Evolutionary conservation across 2,888 invertebrate genomes (phyloP), one percentile per base, ranked within the genome.

Genomic region (Zygothrica quintamaculata): DNA sequence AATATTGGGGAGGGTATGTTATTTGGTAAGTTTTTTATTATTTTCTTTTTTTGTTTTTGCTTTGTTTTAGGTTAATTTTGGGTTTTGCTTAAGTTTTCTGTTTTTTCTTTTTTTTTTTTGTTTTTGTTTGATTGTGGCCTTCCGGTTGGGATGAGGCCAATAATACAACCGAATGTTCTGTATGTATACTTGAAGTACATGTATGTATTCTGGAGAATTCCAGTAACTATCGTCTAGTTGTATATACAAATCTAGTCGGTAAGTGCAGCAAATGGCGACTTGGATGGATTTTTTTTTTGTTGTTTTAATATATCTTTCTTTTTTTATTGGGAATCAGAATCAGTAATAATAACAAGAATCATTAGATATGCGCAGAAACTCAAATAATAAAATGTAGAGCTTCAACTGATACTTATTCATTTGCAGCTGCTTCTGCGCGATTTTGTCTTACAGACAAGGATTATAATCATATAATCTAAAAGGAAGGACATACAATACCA

Each of bases 221-320:
- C 18, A 29, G 6, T 22, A 29, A 5, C 39, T 26, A 9, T 43
- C 12, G n/a, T 25, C 34, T 65, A 58, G 58, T 65, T 65, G 43
- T 84, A 77, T 78, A 64, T 84, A 74, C 77, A 74, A 71, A 78
- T 84, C 78, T 77, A 78, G 67, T 44, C 64, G 48, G 56, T 70
- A 64, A 77, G 82, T 81, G 29, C n/a, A 29, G 77, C 77, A 74
- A 77, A 56, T 67, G 82, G 74, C 71, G 71, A 64, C 47, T 64
- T 81, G 77, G 85, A 78, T 78, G 78, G 85, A 77, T 53, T 79
- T 71, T 15, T 39, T 3, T 15, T 7, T 37, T 13, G 44, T 22
- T 36, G n/a, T 34, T 18, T 51, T 65, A n/a, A 22, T 44, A 34
- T 9, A 26, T 15, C 3, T 37, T 13, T 53, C 13, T 36, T 13